Percentiles rank a stretch among this genome's conserved stretches.
phyloP scores from a whole-genome alignment of 2,113 vertebrate species.

The Carassius gibelio region DNA sequence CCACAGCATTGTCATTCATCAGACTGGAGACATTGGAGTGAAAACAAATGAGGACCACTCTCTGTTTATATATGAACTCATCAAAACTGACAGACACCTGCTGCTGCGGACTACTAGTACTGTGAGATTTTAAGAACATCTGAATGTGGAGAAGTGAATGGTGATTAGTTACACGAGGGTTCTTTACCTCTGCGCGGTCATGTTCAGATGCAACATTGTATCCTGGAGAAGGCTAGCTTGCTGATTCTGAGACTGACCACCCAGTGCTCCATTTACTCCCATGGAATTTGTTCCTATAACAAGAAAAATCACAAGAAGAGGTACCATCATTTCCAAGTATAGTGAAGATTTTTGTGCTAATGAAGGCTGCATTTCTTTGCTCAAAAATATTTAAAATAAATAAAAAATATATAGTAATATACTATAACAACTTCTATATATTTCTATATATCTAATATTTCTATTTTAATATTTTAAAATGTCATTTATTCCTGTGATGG shows the following conservation, averaged over 20 bases:
- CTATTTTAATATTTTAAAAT: not conserved
- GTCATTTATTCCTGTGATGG: no score
- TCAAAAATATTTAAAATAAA: not conserved
- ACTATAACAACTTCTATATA: not conserved
- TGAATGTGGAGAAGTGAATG: not conserved
- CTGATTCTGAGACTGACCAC: constrained; percentile 78
- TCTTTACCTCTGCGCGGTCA: constrained; percentile 89
- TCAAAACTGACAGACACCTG: not conserved
- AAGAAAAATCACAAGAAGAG: constrained; percentile 22
- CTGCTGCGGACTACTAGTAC: not conserved
- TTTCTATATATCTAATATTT: not conserved
- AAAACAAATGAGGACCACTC: not conserved
- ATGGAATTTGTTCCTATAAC: constrained; percentile 83
- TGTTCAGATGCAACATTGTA: constrained; percentile 90
- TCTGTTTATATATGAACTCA: not conserved
- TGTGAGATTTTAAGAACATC: not conserved
- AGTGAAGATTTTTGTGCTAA: not conserved
- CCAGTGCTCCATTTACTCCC: constrained; percentile 93
- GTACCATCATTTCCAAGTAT: not conserved
- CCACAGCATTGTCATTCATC: constrained; percentile 84
- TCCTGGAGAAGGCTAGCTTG: constrained; percentile 85
- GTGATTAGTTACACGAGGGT: not conserved
- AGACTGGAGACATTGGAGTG: constrained; percentile 65
- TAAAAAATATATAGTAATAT: not conserved
- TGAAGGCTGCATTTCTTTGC: not conserved